Conservation (phyloP, 1,140 invertebrate species). For the Sinonovacula constricta region DNA sequence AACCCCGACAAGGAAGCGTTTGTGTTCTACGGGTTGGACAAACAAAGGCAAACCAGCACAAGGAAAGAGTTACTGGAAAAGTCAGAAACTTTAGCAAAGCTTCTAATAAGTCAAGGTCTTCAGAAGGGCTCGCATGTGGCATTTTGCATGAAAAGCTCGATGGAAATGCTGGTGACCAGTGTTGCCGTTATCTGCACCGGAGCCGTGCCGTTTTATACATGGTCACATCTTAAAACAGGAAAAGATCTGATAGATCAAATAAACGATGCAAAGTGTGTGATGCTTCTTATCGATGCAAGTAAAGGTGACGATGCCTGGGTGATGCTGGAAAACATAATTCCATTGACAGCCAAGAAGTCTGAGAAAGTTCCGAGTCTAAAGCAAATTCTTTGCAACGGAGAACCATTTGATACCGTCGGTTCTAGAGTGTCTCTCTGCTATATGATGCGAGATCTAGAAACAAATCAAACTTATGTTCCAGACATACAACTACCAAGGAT, state of each 20-base stretch:
- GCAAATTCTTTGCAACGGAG: slow-evolving; percentile 14
- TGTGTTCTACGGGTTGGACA: slow-evolving; percentile 19
- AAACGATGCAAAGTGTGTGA: slow-evolving; percentile 10
- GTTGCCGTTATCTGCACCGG: slow-evolving; percentile 22
- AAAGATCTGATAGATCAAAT: slow-evolving; percentile 43
- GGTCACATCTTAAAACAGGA: slow-evolving; percentile 5
- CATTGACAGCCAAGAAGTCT: not conserved
- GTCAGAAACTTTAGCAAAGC: not conserved
- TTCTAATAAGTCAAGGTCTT: slow-evolving; percentile 17
- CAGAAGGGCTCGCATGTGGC: slow-evolving; percentile 25
- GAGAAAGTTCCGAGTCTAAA: slow-evolving; percentile 6
- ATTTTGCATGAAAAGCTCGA: slow-evolving; percentile 41
- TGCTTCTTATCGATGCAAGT: slow-evolving; percentile 25
- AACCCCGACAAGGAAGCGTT: slow-evolving; percentile 35
- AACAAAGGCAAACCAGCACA: slow-evolving; percentile 1
- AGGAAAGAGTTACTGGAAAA: slow-evolving; percentile 28
- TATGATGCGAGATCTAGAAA: not conserved
- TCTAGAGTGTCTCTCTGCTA: not conserved
- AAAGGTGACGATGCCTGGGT: slow-evolving; percentile 20
- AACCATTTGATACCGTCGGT: not conserved
- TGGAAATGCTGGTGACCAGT: slow-evolving; percentile 22
- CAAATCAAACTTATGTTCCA: not conserved
- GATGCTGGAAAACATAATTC: slow-evolving; percentile 18
- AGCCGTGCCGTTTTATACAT: slow-evolving; percentile 27
- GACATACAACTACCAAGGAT: slow-evolving; percentile 14